Evolutionary conservation across 2,888 invertebrate genomes (phyloP).

Genomic region (Archips crataeganus): DNA sequence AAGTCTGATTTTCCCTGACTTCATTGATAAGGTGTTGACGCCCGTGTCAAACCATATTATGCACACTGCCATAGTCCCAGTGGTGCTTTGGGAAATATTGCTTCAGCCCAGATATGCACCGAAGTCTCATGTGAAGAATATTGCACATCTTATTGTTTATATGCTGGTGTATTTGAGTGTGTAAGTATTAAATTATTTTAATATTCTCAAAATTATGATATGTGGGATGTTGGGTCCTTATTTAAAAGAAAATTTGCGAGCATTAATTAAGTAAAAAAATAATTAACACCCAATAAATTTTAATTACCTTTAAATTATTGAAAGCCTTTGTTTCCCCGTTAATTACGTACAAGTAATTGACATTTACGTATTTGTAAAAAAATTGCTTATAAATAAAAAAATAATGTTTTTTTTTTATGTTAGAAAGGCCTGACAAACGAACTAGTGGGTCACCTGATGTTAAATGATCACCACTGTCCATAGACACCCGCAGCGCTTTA

Average conservation of each 20-base stretch:
- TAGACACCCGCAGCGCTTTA: no score
- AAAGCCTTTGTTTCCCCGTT: no score
- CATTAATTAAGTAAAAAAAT: not conserved
- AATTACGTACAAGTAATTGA: no score
- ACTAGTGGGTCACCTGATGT: no score
- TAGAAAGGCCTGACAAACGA: no score
- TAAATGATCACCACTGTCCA: no score
- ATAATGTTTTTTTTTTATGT: no score
- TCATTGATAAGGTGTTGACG: conserved; percentile 42
- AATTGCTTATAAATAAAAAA: no score
- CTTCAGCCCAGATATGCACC: conserved; percentile 43
- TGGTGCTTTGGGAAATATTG: conserved; percentile 43
- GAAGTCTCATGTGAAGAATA: conserved; percentile 41
- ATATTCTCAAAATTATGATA: not conserved
- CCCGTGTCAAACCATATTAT: conserved; percentile 44
- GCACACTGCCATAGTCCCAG: conserved; percentile 45
- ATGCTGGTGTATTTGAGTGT: conserved; percentile 44
- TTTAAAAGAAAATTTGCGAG: no score
- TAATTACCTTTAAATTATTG: not conserved
- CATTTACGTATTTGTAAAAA: no score
- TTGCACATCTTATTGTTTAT: conserved; percentile 35
- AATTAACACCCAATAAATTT: not conserved
- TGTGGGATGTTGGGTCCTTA: no score
- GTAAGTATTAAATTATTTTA: conserved; percentile 41
- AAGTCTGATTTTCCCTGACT: conserved; percentile 44